Percentiles rank a stretch among this genome's conserved stretches.
These are phyloP conservation scores for Cyprinodon diabolis DNA, from an alignment of 2,797 vertebrate genomes.

Conservation along the genomic window DNA sequence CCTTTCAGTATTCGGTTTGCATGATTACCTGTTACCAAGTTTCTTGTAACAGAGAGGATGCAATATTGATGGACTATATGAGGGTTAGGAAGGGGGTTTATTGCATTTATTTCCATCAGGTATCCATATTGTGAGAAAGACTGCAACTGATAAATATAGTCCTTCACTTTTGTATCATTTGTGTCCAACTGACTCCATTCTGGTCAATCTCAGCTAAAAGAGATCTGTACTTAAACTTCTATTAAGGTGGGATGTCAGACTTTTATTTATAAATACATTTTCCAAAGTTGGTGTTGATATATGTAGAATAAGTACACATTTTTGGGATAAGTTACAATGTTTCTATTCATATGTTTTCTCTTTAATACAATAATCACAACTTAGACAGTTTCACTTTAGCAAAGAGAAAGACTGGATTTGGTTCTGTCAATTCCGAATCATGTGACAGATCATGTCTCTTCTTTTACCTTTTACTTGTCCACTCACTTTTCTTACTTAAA, in stretches of 20 bases:
- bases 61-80: not conserved
- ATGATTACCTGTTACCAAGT: not conserved
- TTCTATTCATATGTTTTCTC: not conserved
- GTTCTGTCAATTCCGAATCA: conserved; percentile 29
- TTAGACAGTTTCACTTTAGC: conserved; percentile 26
- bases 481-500: conserved; percentile 45
- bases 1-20: not conserved
- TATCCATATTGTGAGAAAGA: not conserved
- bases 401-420: conserved; percentile 21
- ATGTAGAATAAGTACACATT: not conserved
- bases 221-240: not conserved
- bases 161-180: not conserved
- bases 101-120: not conserved
- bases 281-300: not conserved
- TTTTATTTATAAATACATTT: not conserved
- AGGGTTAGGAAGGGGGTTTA: not conserved
- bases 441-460: conserved; percentile 46
- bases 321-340: not conserved
- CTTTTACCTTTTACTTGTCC: conserved; percentile 44
- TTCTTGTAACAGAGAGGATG: not conserved
- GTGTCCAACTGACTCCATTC: not conserved
- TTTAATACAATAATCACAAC: conserved; percentile 13
- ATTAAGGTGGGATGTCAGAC: too few relatives aligned
- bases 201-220: not conserved
- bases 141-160: not conserved